phyloP scores from a whole-genome alignment of 2,888 invertebrate species.

The Drosophila fungiperda region DNA sequence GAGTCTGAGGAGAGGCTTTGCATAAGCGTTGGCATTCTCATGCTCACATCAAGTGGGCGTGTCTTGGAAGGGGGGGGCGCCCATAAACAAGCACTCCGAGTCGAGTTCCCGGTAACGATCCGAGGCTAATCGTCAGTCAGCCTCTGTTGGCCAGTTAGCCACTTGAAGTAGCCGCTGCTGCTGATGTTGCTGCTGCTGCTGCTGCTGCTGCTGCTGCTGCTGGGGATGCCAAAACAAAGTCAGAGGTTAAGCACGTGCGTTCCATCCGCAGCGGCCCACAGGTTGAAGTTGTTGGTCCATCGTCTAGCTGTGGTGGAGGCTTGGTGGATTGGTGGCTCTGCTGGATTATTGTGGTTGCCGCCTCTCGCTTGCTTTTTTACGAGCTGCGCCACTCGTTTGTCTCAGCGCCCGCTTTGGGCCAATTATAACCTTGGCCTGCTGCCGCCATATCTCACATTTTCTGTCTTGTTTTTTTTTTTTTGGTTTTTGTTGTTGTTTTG shows the following conservation, averaged over 20 bases:
- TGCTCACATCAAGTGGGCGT: slow-evolving; percentile 66
- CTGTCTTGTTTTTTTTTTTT: slow-evolving; percentile 5
- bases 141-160: slow-evolving; percentile 55
- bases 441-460: slow-evolving; percentile 76
- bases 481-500: neutral
- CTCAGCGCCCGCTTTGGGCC: slow-evolving; percentile 76
- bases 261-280: slow-evolving; percentile 58
- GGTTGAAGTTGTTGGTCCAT: slow-evolving; percentile 53
- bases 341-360: slow-evolving; percentile 50
- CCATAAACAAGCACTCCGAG: slow-evolving; percentile 71
- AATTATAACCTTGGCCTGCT: slow-evolving; percentile 82
- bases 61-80: slow-evolving; percentile 53
- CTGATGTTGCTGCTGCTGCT: slow-evolving; percentile 16
- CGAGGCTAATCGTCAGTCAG: slow-evolving; percentile 72
- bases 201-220: slow-evolving; percentile 24
- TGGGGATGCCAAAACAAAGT: slow-evolving; percentile 73
- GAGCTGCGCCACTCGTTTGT: slow-evolving; percentile 65
- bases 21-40: slow-evolving; percentile 41
- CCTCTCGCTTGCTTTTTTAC: slow-evolving; percentile 66
- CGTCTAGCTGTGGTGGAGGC: slow-evolving; percentile 31
- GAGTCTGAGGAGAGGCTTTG: slow-evolving; percentile 20
- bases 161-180: slow-evolving; percentile 67
- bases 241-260: slow-evolving; percentile 80
- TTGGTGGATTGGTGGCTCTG: slow-evolving; percentile 21
- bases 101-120: slow-evolving; percentile 74